A percentile compares a stretch with the other conserved stretches of the same genome.
These are phyloP conservation scores for Rhabdornis inornatus DNA, from an alignment of 2,113 vertebrate genomes.

Conservation along the genomic window DNA sequence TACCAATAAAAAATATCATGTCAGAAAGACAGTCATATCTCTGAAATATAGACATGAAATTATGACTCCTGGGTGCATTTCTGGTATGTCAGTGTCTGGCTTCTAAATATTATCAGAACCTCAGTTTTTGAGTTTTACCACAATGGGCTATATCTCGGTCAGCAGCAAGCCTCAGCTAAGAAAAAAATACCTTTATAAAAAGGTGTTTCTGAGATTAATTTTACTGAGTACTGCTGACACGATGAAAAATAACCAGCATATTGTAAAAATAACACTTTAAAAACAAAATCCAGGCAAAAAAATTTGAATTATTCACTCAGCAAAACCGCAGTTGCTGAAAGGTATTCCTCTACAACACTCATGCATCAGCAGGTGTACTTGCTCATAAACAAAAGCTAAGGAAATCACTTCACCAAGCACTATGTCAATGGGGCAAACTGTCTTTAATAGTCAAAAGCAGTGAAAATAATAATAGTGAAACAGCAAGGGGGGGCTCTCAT, in stretches of 20 bases:
- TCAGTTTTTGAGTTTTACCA: background rate
- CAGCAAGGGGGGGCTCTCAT: slow-evolving; percentile 24
- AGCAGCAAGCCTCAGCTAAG: background rate
- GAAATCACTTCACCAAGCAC: slow-evolving; percentile 15
- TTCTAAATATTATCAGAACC: background rate
- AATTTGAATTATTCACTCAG: background rate
- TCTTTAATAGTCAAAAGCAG: slow-evolving; percentile 42
- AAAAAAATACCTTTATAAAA: background rate
- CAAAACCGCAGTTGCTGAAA: slow-evolving; percentile 12
- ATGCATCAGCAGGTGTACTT: background rate
- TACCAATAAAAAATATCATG: background rate
- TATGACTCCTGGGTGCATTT: background rate
- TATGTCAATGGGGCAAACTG: slow-evolving; percentile 19
- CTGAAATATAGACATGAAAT: background rate
- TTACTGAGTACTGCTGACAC: background rate
- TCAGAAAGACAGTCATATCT: background rate
- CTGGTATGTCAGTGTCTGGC: background rate
- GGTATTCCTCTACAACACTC: background rate
- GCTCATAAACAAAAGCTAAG: slow-evolving; percentile 17
- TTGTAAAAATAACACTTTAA: background rate
- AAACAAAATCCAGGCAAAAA: background rate
- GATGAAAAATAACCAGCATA: background rate
- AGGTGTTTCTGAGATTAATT: background rate
- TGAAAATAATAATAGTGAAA: no score
- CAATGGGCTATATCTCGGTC: background rate